phyloP scores from a whole-genome alignment of 2,113 vertebrate species.

The Tichodroma muraria region DNA sequence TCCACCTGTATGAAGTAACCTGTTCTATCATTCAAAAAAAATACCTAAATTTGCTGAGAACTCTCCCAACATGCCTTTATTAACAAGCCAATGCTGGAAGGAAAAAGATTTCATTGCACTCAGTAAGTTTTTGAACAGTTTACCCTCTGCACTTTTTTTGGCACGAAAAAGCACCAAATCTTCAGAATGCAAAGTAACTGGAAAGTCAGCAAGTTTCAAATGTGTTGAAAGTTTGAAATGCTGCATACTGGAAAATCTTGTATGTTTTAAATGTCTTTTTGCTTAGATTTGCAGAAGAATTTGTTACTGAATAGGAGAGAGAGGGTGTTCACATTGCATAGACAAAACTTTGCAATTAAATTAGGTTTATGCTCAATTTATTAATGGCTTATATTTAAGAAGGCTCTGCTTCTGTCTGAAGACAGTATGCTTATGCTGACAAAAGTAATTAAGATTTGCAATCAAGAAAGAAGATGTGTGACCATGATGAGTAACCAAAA shows the following conservation, averaged over 20 bases:
- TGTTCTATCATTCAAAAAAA: background rate
- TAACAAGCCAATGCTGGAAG: background rate
- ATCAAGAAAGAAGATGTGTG: background rate
- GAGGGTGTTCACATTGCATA: background rate
- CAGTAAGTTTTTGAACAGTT: background rate
- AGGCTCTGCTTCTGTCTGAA: background rate
- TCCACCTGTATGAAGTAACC: constrained; percentile 13
- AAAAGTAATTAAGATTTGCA: background rate
- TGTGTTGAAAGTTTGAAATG: background rate
- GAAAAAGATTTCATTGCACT: background rate
- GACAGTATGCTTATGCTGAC: background rate
- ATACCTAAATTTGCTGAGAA: background rate
- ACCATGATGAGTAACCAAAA: background rate
- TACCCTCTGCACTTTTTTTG: background rate
- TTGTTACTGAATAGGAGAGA: background rate
- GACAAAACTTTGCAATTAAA: background rate
- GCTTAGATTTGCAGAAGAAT: background rate
- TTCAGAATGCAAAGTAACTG: background rate
- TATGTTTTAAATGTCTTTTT: background rate
- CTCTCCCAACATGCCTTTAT: background rate
- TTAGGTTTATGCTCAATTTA: background rate
- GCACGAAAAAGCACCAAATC: background rate
- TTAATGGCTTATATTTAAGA: background rate
- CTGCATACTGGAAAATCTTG: background rate
- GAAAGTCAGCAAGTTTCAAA: background rate